Evolutionary conservation across 2,888 invertebrate genomes (phyloP), one percentile per base, ranked within the genome.

Genomic region (Heliconius cydno): DNA sequence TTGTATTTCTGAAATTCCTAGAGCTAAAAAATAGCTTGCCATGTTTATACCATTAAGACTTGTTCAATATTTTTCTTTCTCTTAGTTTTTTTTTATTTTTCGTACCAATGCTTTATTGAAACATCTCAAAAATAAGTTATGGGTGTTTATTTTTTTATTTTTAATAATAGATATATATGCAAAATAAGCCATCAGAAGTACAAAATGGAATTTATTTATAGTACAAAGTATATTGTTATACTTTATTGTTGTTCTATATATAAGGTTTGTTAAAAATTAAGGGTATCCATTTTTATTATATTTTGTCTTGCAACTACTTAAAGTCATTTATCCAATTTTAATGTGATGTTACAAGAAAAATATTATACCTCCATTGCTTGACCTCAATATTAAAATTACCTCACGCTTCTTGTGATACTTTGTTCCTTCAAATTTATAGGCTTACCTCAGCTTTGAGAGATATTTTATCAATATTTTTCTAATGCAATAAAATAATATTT

Each of bases 381-480:
- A 75, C 65, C 28, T 73, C 73, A 73, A 60, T 73, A n/a, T 60
- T 60, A 38, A 60, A 73, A 63, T 75, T 65, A 75, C 75, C 75
- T 75, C 75, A 22, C 75, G 63, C 41, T 60, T 78, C 66, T 57
- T 72, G 77, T 81, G 81, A 77, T 81, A 76, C 75, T 80, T 34
- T 78, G 81, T 81, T 81, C 81, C 81, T 81, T 77, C 52, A n/a
- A 73, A 57, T 46, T 68, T 66, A 46, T 13, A 67, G 46, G 70
- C 67, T 71, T 75, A 78, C 71, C 52, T 60, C 38, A 80, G 80
- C 80, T 80, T 78, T 80, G 80, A 78, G 46, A 70, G 52, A 60
- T 41, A 70, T 34, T 57, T 70, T 68, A 70, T 70, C 46, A 38
- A 73, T 70, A 70, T 79, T 76, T 70, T 72, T n/a, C 57, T 22